Conservation (phyloP, 2,888 invertebrate species). For the Antheraea assamensis region DNA sequence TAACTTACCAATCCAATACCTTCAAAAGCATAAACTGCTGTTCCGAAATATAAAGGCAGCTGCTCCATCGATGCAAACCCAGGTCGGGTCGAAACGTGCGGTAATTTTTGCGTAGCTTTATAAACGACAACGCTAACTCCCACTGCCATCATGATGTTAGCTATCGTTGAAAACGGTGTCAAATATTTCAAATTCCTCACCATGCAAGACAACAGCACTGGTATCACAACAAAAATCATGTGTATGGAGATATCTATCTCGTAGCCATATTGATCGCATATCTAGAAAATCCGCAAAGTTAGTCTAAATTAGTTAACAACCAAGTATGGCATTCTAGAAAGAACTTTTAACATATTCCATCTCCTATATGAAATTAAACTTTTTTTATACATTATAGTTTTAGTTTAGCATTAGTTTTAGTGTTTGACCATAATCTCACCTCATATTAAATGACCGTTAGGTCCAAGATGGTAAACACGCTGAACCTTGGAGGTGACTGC, state of each 20-base stretch:
- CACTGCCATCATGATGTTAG: slow-evolving; percentile 90
- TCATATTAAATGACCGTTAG: too few species aligned
- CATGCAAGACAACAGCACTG: slow-evolving; percentile 88
- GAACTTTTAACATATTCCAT: too few species aligned
- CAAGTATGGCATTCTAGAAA: not conserved
- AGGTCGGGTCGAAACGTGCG: slow-evolving; percentile 81
- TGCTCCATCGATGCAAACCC: slow-evolving; percentile 84
- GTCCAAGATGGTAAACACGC: too few species aligned
- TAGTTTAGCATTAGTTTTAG: too few species aligned
- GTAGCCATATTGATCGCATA: slow-evolving; percentile 84
- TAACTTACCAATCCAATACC: slow-evolving; percentile 92
- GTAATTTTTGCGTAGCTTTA: slow-evolving; percentile 88
- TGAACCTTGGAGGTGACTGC: too few species aligned
- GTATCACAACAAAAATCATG: slow-evolving; percentile 88
- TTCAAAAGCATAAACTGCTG: slow-evolving; percentile 97
- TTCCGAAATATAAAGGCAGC: slow-evolving; percentile 96
- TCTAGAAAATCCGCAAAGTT: slow-evolving; percentile 73
- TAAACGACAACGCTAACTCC: slow-evolving; percentile 90
- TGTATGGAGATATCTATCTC: slow-evolving; percentile 85
- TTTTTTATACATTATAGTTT: too few species aligned
- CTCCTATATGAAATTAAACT: too few species aligned
- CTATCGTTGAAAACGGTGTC: slow-evolving; percentile 95
- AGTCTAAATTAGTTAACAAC: not conserved
- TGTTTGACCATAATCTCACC: too few species aligned
- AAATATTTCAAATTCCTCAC: slow-evolving; percentile 93